Evolutionary conservation across 2,888 invertebrate species (phyloP).

Genomic region (Acrobasis consociella): DNA sequence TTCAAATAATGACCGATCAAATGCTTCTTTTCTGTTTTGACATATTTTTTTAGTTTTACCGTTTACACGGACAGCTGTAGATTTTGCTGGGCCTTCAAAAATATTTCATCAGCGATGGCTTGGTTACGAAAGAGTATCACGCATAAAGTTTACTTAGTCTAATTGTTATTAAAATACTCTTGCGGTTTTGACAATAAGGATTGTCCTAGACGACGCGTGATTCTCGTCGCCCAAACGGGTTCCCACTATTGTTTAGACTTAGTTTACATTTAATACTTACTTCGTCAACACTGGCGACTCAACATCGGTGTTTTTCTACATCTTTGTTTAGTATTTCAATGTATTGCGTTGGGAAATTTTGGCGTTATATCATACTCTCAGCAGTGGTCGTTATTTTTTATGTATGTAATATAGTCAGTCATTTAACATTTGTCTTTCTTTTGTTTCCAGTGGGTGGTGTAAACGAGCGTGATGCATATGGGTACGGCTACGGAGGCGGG

Average conservation of each 20-base stretch:
- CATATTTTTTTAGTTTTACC: neutral
- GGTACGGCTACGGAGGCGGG: constrained; percentile 75
- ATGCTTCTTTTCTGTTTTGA: neutral
- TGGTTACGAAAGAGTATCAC: constrained; percentile 32
- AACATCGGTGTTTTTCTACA: constrained; percentile 10
- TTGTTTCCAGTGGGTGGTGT: constrained; percentile 64
- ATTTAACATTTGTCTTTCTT: constrained; percentile 9
- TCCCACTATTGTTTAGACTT: constrained; percentile 57
- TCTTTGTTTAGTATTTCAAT: neutral
- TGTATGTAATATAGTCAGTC: neutral
- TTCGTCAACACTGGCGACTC: neutral
- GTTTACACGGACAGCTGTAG: neutral
- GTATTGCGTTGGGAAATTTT: too few relatives aligned
- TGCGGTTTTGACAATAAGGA: constrained; percentile 36
- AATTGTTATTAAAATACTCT: constrained; percentile 52
- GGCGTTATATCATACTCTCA: too few relatives aligned
- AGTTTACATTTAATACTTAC: constrained; percentile 13
- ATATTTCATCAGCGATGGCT: neutral
- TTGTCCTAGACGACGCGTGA: constrained; percentile 18
- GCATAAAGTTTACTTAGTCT: constrained; percentile 37
- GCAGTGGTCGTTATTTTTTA: neutral
- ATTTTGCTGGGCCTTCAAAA: neutral
- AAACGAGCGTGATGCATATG: constrained; percentile 73
- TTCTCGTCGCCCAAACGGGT: constrained; percentile 48
- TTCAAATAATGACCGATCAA: neutral